Percentiles rank a stretch among this genome's conserved stretches.
Evolutionary conservation across 1,140 invertebrate species (phyloP).

Genomic region (Chymomyza costata): DNA sequence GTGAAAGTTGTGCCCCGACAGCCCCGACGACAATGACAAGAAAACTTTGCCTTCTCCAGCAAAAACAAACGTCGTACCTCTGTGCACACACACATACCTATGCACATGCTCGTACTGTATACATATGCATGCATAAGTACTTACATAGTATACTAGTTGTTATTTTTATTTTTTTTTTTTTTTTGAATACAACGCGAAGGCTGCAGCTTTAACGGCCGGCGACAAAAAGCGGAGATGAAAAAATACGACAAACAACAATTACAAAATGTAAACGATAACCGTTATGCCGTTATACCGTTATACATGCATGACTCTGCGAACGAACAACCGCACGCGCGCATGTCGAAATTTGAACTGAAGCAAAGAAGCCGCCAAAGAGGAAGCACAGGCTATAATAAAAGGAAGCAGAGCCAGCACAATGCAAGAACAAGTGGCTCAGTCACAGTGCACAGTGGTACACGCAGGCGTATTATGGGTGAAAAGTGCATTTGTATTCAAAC

Average conservation of each 20-base stretch:
- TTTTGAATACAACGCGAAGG: constrained; percentile 5
- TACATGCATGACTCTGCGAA: no score
- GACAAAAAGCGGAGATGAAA: constrained; percentile 15
- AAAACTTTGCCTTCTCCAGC: neutral
- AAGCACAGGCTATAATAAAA: constrained; percentile 15
- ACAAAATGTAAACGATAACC: no score
- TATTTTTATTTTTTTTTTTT: constrained; percentile 15
- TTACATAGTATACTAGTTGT: constrained; percentile 23
- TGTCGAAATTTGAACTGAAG: constrained; percentile 57
- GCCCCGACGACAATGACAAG: neutral
- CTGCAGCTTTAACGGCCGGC: constrained; percentile 1
- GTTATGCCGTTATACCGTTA: constrained; percentile 7
- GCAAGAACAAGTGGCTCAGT: neutral
- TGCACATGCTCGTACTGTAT: constrained; percentile 2
- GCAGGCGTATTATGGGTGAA: no score
- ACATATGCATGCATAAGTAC: neutral
- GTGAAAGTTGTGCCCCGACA: constrained; percentile 17
- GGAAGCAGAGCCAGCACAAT: constrained; percentile 2
- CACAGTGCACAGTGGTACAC: no score
- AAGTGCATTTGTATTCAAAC: no score
- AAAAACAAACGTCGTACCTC: constrained; percentile 3
- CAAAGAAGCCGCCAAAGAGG: constrained; percentile 29
- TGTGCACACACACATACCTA: constrained; percentile 1
- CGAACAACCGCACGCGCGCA: constrained; percentile 54
- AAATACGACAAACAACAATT: constrained; percentile 9